phyloP scores from a whole-genome alignment of 2,797 vertebrate genomes.

The Artibeus jamaicensis region DNA sequence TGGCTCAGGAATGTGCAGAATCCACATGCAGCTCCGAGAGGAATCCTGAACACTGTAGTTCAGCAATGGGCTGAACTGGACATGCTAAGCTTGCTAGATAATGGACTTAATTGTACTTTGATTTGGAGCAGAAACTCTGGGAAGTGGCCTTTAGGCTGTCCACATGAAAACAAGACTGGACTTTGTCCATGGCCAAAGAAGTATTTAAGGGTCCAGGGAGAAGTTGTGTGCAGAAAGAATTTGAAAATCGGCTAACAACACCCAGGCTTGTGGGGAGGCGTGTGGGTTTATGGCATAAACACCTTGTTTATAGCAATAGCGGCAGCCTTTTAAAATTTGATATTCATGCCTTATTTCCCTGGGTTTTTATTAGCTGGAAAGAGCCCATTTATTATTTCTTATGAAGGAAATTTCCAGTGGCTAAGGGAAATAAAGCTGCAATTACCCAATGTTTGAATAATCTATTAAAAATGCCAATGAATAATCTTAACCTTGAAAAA shows the following conservation, averaged over 20 bases:
- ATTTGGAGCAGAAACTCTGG: background rate
- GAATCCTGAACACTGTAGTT: background rate
- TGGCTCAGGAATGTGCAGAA: background rate
- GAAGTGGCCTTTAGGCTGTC: background rate
- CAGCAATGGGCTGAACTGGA: background rate
- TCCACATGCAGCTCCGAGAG: too few species aligned
- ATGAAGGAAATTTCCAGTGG: background rate
- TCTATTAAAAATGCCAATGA: background rate
- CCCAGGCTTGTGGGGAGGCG: too few species aligned
- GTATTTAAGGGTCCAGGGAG: background rate
- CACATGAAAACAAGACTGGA: background rate
- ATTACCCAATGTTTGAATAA: background rate
- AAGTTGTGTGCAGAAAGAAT: background rate
- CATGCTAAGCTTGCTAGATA: background rate
- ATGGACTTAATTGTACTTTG: background rate
- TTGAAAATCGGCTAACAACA: background rate
- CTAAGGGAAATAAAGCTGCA: conserved; percentile 11
- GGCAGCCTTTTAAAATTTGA: background rate
- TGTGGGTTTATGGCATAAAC: background rate
- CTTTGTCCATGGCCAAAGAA: background rate
- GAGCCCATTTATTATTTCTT: background rate
- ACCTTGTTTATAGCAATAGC: background rate
- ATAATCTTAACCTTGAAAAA: background rate
- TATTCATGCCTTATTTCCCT: background rate
- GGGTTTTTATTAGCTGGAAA: background rate